These are phyloP conservation scores for Drosophila biarmipes DNA, from an alignment of 1,140 invertebrate species.

Conservation along the genomic window DNA sequence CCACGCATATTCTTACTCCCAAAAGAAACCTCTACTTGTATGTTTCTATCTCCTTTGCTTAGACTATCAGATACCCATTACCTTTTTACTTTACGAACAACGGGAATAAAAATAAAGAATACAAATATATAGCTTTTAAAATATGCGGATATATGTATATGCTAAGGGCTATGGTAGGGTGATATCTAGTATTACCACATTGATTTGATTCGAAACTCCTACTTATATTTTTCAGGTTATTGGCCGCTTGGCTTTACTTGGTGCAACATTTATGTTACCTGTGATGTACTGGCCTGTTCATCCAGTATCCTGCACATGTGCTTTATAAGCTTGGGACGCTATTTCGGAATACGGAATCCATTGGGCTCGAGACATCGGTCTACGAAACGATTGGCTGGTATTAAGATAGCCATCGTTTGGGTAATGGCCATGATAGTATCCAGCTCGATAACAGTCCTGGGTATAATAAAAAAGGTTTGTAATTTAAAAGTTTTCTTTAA, in stretches of 20 bases:
- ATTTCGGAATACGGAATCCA: conserved; percentile 95
- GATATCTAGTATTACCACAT: no score
- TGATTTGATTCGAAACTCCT: background rate
- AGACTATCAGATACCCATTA: no score
- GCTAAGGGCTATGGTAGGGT: no score
- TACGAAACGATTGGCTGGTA: conserved; percentile 90
- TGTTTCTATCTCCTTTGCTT: no score
- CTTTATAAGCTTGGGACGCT: conserved; percentile 96
- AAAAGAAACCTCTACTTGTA: no score
- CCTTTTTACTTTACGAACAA: no score
- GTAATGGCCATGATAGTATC: conserved; percentile 93
- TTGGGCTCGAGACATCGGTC: conserved; percentile 91
- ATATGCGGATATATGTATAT: no score
- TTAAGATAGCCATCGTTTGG: conserved; percentile 95
- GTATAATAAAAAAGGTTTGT: conserved; percentile 85
- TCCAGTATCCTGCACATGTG: conserved; percentile 99
- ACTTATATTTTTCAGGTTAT: conserved; percentile 88
- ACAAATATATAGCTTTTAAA: no score
- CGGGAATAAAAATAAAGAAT: no score
- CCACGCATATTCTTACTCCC: no score
- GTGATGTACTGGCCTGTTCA: conserved; percentile 97
- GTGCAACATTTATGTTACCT: conserved; percentile 97
- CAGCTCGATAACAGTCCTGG: conserved; percentile 94
- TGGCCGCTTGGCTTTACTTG: conserved; percentile 95
- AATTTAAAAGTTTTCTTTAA: background rate